Conservation (phyloP, 1,140 invertebrate genomes). For the Acromyrmex heyeri region DNA sequence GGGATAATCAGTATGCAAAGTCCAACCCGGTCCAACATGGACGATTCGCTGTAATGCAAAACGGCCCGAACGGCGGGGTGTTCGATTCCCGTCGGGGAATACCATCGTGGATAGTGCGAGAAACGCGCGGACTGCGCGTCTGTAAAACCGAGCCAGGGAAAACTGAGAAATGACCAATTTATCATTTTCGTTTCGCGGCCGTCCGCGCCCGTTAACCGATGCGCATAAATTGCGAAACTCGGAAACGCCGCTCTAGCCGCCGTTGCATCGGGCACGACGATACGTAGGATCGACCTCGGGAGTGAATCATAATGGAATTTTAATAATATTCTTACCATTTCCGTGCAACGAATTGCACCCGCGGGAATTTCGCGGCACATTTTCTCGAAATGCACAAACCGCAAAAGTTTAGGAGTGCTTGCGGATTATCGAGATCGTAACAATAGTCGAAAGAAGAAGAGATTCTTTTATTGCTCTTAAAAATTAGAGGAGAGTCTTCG, state of each 20-base stretch:
- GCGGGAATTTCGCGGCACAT: slow-evolving; percentile 47
- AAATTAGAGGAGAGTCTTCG: neutral
- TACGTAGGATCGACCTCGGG: slow-evolving; percentile 53
- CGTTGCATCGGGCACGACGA: slow-evolving; percentile 31
- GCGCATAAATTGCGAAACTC: slow-evolving; percentile 71
- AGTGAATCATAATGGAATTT: slow-evolving; percentile 82
- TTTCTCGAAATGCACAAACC: neutral
- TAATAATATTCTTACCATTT: slow-evolving; percentile 79
- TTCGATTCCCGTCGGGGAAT: slow-evolving; percentile 69
- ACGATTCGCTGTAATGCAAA: slow-evolving; percentile 68
- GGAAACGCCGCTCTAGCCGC: slow-evolving; percentile 43
- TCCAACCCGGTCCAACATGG: slow-evolving; percentile 66
- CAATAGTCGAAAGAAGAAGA: neutral
- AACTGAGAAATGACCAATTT: slow-evolving; percentile 71
- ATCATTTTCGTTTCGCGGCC: slow-evolving; percentile 68
- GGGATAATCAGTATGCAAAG: slow-evolving; percentile 80
- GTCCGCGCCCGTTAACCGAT: slow-evolving; percentile 67
- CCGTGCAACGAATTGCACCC: slow-evolving; percentile 74
- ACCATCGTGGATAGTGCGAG: slow-evolving; percentile 23
- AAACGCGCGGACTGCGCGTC: slow-evolving; percentile 21
- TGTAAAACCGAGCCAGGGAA: slow-evolving; percentile 58
- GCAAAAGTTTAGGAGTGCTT: slow-evolving; percentile 57
- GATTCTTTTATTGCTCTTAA: neutral
- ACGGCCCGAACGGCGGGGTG: slow-evolving; percentile 39
- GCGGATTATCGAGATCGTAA: neutral